These are phyloP conservation scores for Aradophagus sp. DNA, from an alignment of 1,140 invertebrate species.

Conservation along the genomic window DNA sequence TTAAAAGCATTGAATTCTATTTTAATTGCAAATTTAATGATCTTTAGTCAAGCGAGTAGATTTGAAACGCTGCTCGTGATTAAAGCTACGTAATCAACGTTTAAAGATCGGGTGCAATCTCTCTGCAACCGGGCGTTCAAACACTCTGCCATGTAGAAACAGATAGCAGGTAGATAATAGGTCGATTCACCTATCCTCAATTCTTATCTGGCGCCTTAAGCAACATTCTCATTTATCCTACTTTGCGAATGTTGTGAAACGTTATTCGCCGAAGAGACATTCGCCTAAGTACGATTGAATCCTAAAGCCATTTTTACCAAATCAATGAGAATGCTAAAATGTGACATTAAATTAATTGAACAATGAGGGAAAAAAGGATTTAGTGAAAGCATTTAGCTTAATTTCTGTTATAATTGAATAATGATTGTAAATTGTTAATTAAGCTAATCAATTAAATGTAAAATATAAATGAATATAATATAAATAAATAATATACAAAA, in stretches of 20 bases:
- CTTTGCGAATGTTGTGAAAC: constrained; percentile 39
- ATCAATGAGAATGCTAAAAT: too few relatives aligned
- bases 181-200: constrained; percentile 36
- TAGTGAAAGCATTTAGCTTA: too few relatives aligned
- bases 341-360: too few relatives aligned
- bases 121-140: constrained; percentile 9
- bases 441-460: too few relatives aligned
- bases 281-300: constrained; percentile 11
- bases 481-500: too few relatives aligned
- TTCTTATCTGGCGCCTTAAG: constrained; percentile 35
- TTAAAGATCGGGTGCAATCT: constrained; percentile 35
- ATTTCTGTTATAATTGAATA: too few relatives aligned
- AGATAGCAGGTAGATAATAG: constrained; percentile 31
- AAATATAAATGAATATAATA: too few relatives aligned
- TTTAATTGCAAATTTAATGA: constrained; percentile 7
- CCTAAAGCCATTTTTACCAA: neutral
- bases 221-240: constrained; percentile 45
- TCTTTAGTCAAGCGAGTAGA: constrained; percentile 3
- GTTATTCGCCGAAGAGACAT: constrained; percentile 30
- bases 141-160: constrained; percentile 28
- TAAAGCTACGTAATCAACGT: constrained; percentile 28
- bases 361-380: too few relatives aligned
- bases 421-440: too few relatives aligned
- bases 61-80: constrained; percentile 19
- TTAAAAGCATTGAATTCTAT: too few relatives aligned